phyloP scores from a whole-genome alignment of 2,888 invertebrate genomes.

The Himalopsyche anomala region DNA sequence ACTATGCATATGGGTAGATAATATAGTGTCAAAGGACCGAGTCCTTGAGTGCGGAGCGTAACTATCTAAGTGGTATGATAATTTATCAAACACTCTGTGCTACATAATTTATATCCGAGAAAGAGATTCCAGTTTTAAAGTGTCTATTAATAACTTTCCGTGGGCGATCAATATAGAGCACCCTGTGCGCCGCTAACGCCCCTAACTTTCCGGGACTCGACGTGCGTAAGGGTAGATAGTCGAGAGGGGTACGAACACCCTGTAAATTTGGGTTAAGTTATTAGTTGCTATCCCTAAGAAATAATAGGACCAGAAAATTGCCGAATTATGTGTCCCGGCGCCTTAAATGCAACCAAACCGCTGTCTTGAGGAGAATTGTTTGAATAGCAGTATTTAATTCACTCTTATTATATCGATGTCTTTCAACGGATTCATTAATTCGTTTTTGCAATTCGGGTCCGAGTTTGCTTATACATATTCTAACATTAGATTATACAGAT shows the following conservation, averaged over 20 bases:
- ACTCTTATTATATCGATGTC: background rate
- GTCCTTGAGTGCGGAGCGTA: too few relatives aligned
- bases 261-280: constrained; percentile 64
- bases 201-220: constrained; percentile 40
- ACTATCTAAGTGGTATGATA: constrained; percentile 15
- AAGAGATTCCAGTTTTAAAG: constrained; percentile 61
- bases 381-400: background rate
- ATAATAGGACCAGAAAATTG: constrained; percentile 66
- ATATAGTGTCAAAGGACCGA: too few relatives aligned
- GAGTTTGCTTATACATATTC: too few relatives aligned
- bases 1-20: too few relatives aligned
- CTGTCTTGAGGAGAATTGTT: constrained; percentile 9
- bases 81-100: constrained; percentile 48
- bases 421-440: too few relatives aligned
- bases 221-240: constrained; percentile 58
- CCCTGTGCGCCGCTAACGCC: constrained; percentile 57
- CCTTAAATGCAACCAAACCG: constrained; percentile 15
- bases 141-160: constrained; percentile 64
- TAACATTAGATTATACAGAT: too few relatives aligned
- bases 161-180: constrained; percentile 62
- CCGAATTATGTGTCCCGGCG: constrained; percentile 64
- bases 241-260: constrained; percentile 46
- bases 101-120: constrained; percentile 48
- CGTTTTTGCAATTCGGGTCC: too few relatives aligned
- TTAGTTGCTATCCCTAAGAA: constrained; percentile 64